Percentiles rank a stretch among this genome's conserved stretches.
Evolutionary conservation across 2,113 vertebrate species (phyloP).

Genomic region (Leptobrachium ailaonicum): DNA sequence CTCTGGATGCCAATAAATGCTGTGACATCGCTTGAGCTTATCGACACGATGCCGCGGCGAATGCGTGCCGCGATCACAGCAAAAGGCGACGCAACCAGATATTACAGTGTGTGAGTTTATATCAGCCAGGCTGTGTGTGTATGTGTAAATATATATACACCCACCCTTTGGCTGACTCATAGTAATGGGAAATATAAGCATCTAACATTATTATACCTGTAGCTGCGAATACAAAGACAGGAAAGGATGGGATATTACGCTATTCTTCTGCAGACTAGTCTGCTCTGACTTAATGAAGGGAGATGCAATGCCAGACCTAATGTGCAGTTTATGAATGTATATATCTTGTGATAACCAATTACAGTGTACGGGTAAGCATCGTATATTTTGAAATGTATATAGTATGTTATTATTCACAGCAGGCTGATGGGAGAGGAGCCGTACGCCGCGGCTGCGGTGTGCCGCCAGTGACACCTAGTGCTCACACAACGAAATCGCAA

Average conservation of each 20-base stretch:
- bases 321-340: slow-evolving; percentile 20
- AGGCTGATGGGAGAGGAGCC: neutral
- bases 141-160: no score
- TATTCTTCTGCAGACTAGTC: neutral
- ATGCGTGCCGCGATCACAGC: no score
- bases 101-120: no score
- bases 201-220: neutral
- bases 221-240: neutral
- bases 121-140: no score
- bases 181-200: no score
- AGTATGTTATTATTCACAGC: neutral
- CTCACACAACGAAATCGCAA: neutral
- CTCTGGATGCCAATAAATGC: no score
- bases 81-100: no score
- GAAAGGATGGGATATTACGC: neutral
- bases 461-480: slow-evolving; percentile 37
- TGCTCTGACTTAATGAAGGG: neutral
- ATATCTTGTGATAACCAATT: slow-evolving; percentile 22
- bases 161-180: no score
- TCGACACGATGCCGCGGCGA: no score
- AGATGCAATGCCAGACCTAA: slow-evolving; percentile 6
- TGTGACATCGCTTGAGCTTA: no score
- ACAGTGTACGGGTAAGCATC: neutral
- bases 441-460: neutral
- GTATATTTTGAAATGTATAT: slow-evolving; percentile 3